Evolutionary conservation across 2,888 invertebrate species (phyloP), one percentile per base, ranked within the genome.

Genomic region (Synergus laeviventris): DNA sequence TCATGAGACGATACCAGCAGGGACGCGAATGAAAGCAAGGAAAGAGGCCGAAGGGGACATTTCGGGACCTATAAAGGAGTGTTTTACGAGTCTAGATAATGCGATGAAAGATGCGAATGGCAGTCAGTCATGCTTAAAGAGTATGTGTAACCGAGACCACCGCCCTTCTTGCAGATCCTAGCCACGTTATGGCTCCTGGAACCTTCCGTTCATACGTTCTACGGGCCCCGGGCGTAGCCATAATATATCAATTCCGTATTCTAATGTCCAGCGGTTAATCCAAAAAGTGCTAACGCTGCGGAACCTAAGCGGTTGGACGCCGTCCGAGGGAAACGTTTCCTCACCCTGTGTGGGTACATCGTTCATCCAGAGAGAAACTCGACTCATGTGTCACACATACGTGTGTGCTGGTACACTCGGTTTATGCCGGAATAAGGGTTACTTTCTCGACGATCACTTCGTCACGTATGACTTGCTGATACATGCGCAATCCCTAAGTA

Each of bases 241-340:
- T 87, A 89, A 90, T 90, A 91, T 91, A 90, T 91, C 90, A 91
- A 90, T 88, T 89, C 88, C 88, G 89, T 91, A 91, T 90, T 91
- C 90, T 90, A 91, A 91, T 91, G 90, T 89, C 89, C 87, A 86
- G 86, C 88, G 87, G 89, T 90, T 90, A 89, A 90, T 90, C 88
- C 90, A 86, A 90, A 91, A 91, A 90, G 89, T 90, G 90, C 89
- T 87, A 88, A 90, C 89, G 87, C 81, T 87, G 89, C 89, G 87
- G 89, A 89, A 88, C 86, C 86, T 85, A 83, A 86, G 86, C 86
- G 85, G 85, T 86, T 82, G 81, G 75, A 60, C 77, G 76, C 70
- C 75, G 78, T 74, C 78, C 73, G 78, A 73, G 81, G 81, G 76
- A 79, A 76, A 78, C 79, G 79, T 74, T 81, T 81, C 81, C 81